These are phyloP conservation scores for Hippocampus abdominalis DNA, from an alignment of 2,113 vertebrate genomes.

Conservation along the genomic window DNA sequence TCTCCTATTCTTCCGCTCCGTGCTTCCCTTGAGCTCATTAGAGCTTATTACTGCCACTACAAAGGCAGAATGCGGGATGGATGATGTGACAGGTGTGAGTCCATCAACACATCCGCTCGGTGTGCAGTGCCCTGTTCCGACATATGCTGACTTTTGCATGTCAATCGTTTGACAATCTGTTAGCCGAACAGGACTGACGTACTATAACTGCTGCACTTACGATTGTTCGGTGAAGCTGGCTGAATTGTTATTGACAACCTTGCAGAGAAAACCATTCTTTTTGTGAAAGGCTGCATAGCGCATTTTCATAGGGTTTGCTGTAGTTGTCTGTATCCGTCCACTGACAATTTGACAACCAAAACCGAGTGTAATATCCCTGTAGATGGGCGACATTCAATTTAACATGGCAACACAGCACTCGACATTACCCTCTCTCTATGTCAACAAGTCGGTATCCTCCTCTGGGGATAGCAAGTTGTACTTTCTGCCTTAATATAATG, in stretches of 20 bases:
- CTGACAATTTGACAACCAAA: background rate
- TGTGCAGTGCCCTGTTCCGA: conserved; percentile 3
- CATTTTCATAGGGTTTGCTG: conserved; percentile 13
- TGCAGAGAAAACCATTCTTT: conserved; percentile 1
- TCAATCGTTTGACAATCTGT: conserved; percentile 14
- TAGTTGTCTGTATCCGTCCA: conserved; percentile 8
- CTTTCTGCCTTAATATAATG: conserved; percentile 25
- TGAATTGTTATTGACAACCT: conserved; percentile 23
- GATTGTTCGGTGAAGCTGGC: conserved; percentile 14
- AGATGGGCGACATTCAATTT: conserved; percentile 11
- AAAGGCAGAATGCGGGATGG: conserved; percentile 19
- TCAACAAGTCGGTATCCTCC: conserved; percentile 25
- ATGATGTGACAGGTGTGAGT: conserved; percentile 17
- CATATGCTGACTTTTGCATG: conserved; percentile 7
- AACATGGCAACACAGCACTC: conserved; percentile 6
- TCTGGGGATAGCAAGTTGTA: conserved; percentile 2
- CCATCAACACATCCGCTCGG: conserved; percentile 5
- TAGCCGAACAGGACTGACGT: conserved; percentile 1
- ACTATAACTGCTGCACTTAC: background rate
- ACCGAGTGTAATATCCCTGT: background rate
- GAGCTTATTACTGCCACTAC: conserved; percentile 24
- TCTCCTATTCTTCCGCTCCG: conserved; percentile 2
- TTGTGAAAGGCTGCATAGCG: conserved; percentile 15
- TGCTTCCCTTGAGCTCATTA: conserved; percentile 34
- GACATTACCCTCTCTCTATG: conserved; percentile 14